Evolutionary conservation across 1,140 invertebrate genomes (phyloP).

Genomic region (Wasmannia auropunctata): DNA sequence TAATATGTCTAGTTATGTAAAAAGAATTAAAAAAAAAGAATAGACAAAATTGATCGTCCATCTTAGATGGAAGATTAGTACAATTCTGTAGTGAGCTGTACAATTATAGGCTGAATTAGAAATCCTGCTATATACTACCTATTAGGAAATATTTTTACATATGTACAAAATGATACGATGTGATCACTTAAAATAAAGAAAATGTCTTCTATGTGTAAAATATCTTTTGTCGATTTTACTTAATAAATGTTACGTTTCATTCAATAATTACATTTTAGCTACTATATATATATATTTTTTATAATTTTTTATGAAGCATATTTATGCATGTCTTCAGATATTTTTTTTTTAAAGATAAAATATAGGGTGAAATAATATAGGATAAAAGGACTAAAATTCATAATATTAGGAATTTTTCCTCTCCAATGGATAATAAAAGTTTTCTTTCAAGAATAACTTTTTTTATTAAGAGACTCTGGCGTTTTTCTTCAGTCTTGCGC

Average conservation of each 20-base stretch:
- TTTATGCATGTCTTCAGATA: neutral
- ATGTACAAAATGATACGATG: conserved; percentile 72
- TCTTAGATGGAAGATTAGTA: conserved; percentile 66
- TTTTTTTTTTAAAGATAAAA: neutral
- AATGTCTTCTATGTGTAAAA: conserved; percentile 56
- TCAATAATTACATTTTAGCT: no score
- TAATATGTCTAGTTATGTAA: conserved; percentile 68
- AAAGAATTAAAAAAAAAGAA: conserved; percentile 7
- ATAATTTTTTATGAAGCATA: no score
- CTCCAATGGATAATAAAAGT: conserved; percentile 59
- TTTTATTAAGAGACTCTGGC: conserved; percentile 64
- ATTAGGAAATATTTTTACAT: conserved; percentile 75
- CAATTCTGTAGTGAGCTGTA: conserved; percentile 68
- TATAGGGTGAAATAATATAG: neutral
- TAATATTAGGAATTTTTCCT: neutral
- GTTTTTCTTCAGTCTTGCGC: conserved; percentile 71
- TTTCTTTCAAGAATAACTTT: conserved; percentile 63
- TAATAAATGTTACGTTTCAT: neutral
- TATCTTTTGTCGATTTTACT: conserved; percentile 19
- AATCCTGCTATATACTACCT: conserved; percentile 56
- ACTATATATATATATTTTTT: neutral
- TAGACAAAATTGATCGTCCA: conserved; percentile 48
- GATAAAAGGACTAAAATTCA: neutral
- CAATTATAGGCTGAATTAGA: conserved; percentile 55
- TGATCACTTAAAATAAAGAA: conserved; percentile 75